A percentile compares a stretch with the other conserved stretches of the same genome.
Evolutionary conservation across 2,113 vertebrate species (phyloP).

Genomic region (Aix galericulata): DNA sequence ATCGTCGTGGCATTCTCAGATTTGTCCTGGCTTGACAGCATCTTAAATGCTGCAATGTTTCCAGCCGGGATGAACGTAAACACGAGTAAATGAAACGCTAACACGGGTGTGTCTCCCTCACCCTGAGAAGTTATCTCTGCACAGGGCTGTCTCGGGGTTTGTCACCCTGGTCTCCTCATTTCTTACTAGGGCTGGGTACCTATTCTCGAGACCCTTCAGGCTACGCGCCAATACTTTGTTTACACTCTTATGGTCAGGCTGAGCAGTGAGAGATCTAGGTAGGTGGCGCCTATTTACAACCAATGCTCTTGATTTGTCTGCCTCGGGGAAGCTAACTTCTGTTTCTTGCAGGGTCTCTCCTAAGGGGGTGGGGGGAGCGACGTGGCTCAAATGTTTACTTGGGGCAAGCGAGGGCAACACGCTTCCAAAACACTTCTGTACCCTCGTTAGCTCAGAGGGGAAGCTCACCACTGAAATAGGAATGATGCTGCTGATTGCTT

Average conservation of each 20-base stretch:
- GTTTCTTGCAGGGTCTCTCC: constrained; percentile 3
- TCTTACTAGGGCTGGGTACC: constrained; percentile 89
- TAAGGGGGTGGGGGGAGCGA: background rate
- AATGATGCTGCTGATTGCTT: background rate
- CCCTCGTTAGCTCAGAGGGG: background rate
- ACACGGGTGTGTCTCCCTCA: constrained; percentile 17
- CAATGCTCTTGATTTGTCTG: constrained; percentile 45
- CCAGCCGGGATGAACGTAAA: background rate
- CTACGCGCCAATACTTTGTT: constrained; percentile 88
- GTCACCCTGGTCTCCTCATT: constrained; percentile 88
- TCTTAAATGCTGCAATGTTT: background rate
- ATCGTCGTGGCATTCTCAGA: background rate
- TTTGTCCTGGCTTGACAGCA: background rate
- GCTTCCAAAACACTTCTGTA: background rate
- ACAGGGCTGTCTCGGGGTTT: constrained; percentile 79
- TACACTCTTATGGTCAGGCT: constrained; percentile 91
- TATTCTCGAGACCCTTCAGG: constrained; percentile 90
- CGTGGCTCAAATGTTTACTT: background rate
- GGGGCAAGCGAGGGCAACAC: background rate
- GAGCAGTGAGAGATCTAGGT: constrained; percentile 90
- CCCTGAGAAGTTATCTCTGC: constrained; percentile 42
- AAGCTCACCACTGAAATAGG: background rate
- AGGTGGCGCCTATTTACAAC: constrained; percentile 79
- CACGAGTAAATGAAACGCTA: background rate
- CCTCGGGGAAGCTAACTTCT: background rate